Percentiles rank a stretch among this genome's conserved stretches.
phyloP scores from a whole-genome alignment of 2,888 invertebrate genomes.

The Rhabditophanes sp. region DNA sequence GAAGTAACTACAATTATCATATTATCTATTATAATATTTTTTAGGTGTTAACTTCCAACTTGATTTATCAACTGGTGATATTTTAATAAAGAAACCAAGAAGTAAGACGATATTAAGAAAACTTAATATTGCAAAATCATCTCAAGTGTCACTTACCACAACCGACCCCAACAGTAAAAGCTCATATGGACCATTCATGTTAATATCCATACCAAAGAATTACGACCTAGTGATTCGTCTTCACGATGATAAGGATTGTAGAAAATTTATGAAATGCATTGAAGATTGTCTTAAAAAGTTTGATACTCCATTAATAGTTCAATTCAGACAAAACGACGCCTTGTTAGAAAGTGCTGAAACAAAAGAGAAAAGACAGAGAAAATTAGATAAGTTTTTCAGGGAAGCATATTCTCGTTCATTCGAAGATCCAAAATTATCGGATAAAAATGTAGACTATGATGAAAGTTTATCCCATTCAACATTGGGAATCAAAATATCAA shows the following conservation, averaged over 20 bases:
- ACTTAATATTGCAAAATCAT: constrained; percentile 61
- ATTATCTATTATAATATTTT: too few relatives aligned
- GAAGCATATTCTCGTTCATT: constrained; percentile 65
- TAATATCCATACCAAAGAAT: constrained; percentile 64
- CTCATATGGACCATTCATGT: constrained; percentile 57
- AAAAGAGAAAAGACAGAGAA: constrained; percentile 65
- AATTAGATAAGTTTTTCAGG: constrained; percentile 79
- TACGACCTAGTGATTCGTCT: constrained; percentile 87
- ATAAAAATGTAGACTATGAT: too few relatives aligned
- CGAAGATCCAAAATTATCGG: too few relatives aligned
- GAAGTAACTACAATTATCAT: too few relatives aligned
- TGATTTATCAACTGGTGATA: too few relatives aligned
- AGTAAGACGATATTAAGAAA: constrained; percentile 77
- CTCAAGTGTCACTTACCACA: constrained; percentile 55
- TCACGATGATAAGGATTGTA: constrained; percentile 48
- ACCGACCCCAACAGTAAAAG: constrained; percentile 54
- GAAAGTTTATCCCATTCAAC: too few relatives aligned
- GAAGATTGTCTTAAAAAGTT: constrained; percentile 7
- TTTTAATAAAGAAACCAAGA: too few relatives aligned
- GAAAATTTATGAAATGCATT: constrained; percentile 15
- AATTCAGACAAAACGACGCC: constrained; percentile 22
- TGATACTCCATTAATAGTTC: too few relatives aligned
- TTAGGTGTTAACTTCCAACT: too few relatives aligned
- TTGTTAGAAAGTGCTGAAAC: constrained; percentile 54
- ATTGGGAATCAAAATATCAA: too few relatives aligned